Conservation (phyloP, 92 coral and sea anemone genomes). For the Palythoa grandis region DNA sequence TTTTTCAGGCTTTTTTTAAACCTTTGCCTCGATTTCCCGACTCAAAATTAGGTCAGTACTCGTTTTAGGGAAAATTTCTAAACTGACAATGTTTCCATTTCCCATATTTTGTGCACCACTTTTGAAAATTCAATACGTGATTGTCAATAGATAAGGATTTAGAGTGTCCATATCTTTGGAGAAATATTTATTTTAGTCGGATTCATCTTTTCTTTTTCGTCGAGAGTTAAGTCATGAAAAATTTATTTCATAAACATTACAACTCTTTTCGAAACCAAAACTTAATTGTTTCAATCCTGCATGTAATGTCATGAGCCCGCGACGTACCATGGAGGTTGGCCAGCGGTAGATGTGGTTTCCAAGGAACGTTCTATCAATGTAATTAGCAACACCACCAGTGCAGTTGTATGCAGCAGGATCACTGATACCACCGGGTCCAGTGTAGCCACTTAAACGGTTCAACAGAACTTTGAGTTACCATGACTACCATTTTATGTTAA, state of each 20-base stretch:
- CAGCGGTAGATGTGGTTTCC: constrained; percentile 87
- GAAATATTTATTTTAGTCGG: no score
- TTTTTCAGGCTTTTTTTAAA: no score
- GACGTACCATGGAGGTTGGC: constrained; percentile 80
- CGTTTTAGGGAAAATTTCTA: no score
- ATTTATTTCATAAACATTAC: neutral
- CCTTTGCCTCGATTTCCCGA: no score
- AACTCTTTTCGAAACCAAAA: neutral
- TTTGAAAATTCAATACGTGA: no score
- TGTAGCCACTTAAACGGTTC: constrained; percentile 75
- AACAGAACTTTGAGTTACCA: constrained; percentile 19
- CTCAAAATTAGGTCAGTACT: no score
- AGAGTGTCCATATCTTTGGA: no score
- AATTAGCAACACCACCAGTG: constrained; percentile 96
- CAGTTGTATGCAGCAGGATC: constrained; percentile 80
- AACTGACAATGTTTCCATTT: no score
- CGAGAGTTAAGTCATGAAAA: no score
- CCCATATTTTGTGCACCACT: no score
- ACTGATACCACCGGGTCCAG: constrained; percentile 95
- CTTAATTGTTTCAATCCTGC: constrained; percentile 35
- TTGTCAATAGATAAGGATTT: no score
- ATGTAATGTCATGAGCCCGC: neutral
- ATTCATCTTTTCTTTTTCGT: no score
- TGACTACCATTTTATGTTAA: neutral
- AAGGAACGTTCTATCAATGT: constrained; percentile 80